A percentile compares a stretch with the other conserved stretches of the same genome.
Evolutionary conservation across 2,113 vertebrate species (phyloP).

Genomic region (Aix galericulata): DNA sequence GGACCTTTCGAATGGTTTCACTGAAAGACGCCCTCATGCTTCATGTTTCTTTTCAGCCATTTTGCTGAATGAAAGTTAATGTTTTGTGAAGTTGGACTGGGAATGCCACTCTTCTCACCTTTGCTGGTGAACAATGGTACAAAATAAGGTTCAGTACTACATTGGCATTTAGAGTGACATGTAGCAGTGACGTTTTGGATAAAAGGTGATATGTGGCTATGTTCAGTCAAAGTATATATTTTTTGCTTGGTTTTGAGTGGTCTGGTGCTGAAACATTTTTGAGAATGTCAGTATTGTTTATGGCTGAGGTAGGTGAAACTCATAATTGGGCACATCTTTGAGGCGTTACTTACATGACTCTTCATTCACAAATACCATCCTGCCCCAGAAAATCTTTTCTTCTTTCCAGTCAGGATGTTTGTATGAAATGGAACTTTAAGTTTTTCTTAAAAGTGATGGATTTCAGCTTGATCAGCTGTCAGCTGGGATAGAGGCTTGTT

Average conservation of each 20-base stretch:
- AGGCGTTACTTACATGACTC: background rate
- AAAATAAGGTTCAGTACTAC: background rate
- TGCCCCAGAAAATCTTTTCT: background rate
- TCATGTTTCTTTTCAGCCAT: background rate
- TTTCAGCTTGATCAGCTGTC: background rate
- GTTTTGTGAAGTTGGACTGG: background rate
- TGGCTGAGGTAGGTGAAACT: background rate
- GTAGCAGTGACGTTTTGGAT: background rate
- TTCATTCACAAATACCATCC: background rate
- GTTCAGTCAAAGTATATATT: slow-evolving; percentile 6
- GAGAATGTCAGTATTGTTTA: background rate
- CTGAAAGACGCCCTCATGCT: slow-evolving; percentile 39
- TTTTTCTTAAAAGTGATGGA: background rate
- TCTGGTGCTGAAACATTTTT: background rate
- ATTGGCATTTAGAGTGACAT: background rate
- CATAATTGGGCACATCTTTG: background rate
- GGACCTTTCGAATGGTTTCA: slow-evolving; percentile 24
- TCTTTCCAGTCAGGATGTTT: background rate
- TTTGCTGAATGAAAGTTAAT: slow-evolving; percentile 18
- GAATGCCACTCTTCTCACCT: slow-evolving; percentile 16
- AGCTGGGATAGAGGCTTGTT: background rate
- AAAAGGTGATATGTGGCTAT: background rate
- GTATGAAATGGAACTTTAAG: background rate
- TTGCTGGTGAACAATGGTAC: background rate
- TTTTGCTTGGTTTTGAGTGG: slow-evolving; percentile 13